Conservation (phyloP, 2,888 invertebrate species). For the Formica aserva region DNA sequence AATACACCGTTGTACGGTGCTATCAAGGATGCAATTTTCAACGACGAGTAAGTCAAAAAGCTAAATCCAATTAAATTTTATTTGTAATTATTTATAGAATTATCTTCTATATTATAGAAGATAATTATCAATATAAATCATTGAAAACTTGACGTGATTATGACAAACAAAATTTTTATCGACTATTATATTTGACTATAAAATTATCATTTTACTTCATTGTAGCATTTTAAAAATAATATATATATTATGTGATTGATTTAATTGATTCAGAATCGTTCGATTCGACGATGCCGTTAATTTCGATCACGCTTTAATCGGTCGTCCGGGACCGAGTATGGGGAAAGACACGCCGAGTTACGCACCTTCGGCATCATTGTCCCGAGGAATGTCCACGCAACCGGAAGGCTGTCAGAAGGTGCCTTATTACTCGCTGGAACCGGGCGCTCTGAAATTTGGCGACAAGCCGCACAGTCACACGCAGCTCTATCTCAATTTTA, state of each 20-base stretch:
- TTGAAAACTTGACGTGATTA: not conserved
- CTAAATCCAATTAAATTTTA: not conserved
- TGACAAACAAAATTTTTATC: not conserved
- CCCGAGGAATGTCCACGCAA: slow-evolving; percentile 87
- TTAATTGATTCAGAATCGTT: slow-evolving; percentile 86
- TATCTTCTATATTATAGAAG: not conserved
- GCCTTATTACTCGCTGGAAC: slow-evolving; percentile 91
- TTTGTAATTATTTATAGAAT: not conserved
- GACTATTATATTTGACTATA: not conserved
- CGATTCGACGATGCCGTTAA: slow-evolving; percentile 89
- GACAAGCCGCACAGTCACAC: slow-evolving; percentile 92
- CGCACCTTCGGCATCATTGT: slow-evolving; percentile 83
- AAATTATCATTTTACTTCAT: not conserved
- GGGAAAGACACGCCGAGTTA: slow-evolving; percentile 85
- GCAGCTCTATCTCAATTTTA: slow-evolving; percentile 88
- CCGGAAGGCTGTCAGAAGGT: slow-evolving; percentile 89
- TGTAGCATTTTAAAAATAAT: not conserved
- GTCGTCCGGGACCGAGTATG: slow-evolving; percentile 87
- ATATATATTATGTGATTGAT: slow-evolving; percentile 18
- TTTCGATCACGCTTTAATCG: slow-evolving; percentile 90
- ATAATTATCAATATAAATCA: not conserved
- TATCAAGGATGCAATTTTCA: slow-evolving; percentile 93
- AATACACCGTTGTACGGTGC: slow-evolving; percentile 91
- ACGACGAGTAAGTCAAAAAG: slow-evolving; percentile 89
- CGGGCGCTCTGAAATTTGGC: slow-evolving; percentile 95